phyloP scores from a whole-genome alignment of 2,113 vertebrate species.

The Lasiurus borealis region DNA sequence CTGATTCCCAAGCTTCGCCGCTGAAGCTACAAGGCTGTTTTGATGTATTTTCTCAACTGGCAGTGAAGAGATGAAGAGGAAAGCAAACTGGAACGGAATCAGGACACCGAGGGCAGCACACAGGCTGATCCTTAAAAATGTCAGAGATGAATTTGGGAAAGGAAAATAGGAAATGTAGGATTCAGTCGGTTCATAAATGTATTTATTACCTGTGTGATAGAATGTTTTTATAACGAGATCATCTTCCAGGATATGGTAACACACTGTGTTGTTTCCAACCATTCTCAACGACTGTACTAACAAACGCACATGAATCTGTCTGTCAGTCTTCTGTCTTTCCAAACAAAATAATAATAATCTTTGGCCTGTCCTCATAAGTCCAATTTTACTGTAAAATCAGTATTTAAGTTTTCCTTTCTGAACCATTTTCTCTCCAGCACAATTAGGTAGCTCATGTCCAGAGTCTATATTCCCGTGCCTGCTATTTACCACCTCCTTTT shows the following conservation, averaged over 20 bases:
- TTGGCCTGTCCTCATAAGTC: neutral
- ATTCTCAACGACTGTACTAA: constrained; percentile 35
- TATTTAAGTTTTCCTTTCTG: constrained; percentile 43
- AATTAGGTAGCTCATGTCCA: constrained; percentile 24
- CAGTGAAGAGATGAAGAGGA: neutral
- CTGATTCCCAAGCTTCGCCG: neutral
- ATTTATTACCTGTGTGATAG: neutral
- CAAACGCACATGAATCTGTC: neutral
- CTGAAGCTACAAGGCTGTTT: neutral
- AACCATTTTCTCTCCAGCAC: constrained; percentile 32
- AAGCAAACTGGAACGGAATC: constrained; percentile 38
- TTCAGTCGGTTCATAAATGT: neutral
- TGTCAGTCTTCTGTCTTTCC: neutral
- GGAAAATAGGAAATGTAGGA: neutral
- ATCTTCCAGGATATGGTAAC: neutral
- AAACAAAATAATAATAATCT: constrained; percentile 29
- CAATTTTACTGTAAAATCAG: constrained; percentile 20
- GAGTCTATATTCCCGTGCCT: neutral
- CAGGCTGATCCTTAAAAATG: neutral
- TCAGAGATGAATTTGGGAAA: neutral
- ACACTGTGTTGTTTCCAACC: neutral
- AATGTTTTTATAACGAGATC: constrained; percentile 7
- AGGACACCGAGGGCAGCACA: constrained; percentile 19
- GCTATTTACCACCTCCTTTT: neutral
- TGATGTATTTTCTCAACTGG: constrained; percentile 49